These are phyloP conservation scores for Odontocolon sp. DNA, from an alignment of 2,888 invertebrate genomes.

Conservation along the genomic window DNA sequence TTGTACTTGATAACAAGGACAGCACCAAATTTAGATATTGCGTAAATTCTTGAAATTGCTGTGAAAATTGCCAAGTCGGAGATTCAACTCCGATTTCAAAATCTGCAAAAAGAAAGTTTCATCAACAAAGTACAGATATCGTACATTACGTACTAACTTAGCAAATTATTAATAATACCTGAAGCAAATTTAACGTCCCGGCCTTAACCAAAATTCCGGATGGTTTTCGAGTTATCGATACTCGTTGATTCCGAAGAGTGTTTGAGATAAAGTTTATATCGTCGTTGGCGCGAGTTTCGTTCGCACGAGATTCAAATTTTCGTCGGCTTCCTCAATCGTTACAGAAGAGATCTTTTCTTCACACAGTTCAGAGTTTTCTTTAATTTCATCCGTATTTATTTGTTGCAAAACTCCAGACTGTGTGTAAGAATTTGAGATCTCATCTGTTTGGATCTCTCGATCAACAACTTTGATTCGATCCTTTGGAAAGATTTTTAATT, in stretches of 20 bases:
- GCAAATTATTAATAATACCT: slow-evolving; percentile 48
- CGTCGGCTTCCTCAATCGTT: not conserved
- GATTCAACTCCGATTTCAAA: not conserved
- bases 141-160: too few species aligned
- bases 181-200: slow-evolving; percentile 60
- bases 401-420: not conserved
- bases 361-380: not conserved
- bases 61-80: too few species aligned
- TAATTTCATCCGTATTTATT: not conserved
- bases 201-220: slow-evolving; percentile 62
- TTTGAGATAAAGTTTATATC: too few species aligned
- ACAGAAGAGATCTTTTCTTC: not conserved
- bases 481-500: slow-evolving; percentile 4
- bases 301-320: not conserved
- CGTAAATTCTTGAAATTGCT: too few species aligned
- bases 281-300: too few species aligned
- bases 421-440: not conserved
- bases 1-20: too few species aligned
- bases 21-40: too few species aligned
- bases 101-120: not conserved
- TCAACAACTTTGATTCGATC: slow-evolving; percentile 35
- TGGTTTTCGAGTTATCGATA: slow-evolving; percentile 49
- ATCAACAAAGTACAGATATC: not conserved
- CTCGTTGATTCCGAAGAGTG: too few species aligned
- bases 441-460: slow-evolving; percentile 51